Evolutionary conservation across 1,140 invertebrate species (phyloP).

Genomic region (Pachypeltis micranthus): DNA sequence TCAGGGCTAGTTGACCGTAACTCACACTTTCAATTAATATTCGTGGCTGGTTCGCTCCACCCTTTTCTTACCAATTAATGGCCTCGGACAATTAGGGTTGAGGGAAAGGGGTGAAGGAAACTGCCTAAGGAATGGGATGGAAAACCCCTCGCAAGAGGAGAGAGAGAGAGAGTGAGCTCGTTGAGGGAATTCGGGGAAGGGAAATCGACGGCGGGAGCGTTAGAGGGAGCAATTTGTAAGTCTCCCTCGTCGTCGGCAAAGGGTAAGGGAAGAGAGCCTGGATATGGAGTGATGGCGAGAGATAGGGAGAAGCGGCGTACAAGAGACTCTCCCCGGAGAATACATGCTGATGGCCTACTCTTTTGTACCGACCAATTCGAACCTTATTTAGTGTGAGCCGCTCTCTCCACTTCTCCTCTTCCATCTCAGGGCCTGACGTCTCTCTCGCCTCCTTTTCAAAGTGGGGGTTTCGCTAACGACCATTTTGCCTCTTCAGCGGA

Average conservation of each 20-base stretch:
- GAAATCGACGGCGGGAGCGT: not conserved
- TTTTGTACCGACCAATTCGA: not conserved
- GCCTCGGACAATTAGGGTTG: not conserved
- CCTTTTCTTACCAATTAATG: not conserved
- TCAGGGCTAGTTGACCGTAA: not conserved
- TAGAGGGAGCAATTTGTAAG: slow-evolving; percentile 1
- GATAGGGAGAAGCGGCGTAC: too few relatives aligned
- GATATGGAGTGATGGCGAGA: too few relatives aligned
- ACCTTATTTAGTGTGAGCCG: not conserved
- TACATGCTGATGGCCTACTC: not conserved
- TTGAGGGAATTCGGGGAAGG: not conserved
- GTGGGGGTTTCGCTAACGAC: not conserved
- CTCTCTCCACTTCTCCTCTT: not conserved
- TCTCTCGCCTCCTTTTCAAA: too few relatives aligned
- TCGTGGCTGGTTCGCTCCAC: not conserved
- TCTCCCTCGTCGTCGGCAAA: not conserved
- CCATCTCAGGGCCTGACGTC: not conserved
- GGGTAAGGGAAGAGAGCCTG: too few relatives aligned
- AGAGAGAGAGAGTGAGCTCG: too few relatives aligned
- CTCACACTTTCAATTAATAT: slow-evolving; percentile 10
- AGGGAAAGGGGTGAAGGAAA: not conserved
- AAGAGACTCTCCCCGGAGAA: not conserved
- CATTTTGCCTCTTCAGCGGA: not conserved
- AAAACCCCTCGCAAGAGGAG: too few relatives aligned
- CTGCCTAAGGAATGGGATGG: too few relatives aligned